phyloP scores from a whole-genome alignment of 2,888 invertebrate species.

The Cryptocephalus moraei region DNA sequence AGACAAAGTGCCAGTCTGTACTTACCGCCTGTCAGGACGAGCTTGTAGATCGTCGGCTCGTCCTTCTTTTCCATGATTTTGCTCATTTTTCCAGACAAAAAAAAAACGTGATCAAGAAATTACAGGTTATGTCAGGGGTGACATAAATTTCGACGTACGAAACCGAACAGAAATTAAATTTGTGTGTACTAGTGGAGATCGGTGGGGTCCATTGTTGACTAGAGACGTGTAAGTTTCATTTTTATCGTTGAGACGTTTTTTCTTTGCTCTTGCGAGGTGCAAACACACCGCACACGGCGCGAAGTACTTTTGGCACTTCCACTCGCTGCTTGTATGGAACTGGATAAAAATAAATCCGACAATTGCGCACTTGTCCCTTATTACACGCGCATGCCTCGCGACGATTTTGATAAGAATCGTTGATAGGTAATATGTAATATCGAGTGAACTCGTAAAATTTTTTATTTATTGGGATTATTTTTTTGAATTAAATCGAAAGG shows the following conservation, averaged over 20 bases:
- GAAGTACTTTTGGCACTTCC: conserved; percentile 2
- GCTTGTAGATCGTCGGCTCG: conserved; percentile 63
- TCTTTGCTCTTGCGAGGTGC: conserved; percentile 11
- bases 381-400: too few species aligned
- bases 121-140: not conserved
- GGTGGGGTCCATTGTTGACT: conserved; percentile 28
- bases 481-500: too few species aligned
- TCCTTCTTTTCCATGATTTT: conserved; percentile 22
- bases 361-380: too few species aligned
- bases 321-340: too few species aligned
- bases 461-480: too few species aligned
- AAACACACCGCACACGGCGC: conserved; percentile 22
- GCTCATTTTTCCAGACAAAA: conserved; percentile 4
- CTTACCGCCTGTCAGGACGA: conserved; percentile 86
- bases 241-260: conserved; percentile 6
- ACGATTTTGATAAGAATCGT: too few species aligned
- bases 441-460: too few species aligned
- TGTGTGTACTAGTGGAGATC: conserved; percentile 20
- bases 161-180: conserved; percentile 15
- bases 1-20: conserved; percentile 12
- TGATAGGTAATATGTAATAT: too few species aligned
- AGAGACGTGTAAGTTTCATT: conserved; percentile 20
- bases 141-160: too few species aligned
- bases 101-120: not conserved
- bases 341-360: too few species aligned